A percentile compares a stretch with the other conserved stretches of the same genome.
Conservation (phyloP, 2,888 invertebrate species). For the Catocala nupta region DNA sequence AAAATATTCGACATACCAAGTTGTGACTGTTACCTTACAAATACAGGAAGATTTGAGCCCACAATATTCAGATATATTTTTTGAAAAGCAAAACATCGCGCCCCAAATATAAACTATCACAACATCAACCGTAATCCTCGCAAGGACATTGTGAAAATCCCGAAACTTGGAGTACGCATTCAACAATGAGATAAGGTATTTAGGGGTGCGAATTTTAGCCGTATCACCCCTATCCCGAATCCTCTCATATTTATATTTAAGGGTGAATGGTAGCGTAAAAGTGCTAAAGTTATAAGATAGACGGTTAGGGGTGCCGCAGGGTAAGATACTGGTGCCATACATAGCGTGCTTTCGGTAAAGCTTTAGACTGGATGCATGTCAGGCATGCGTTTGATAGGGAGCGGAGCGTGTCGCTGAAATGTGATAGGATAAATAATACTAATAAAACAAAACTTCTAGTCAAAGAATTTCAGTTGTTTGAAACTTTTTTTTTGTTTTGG, state of each 20-base stretch:
- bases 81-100: not conserved
- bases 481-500: not conserved
- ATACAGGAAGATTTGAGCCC: too few species aligned
- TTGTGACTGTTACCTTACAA: too few species aligned
- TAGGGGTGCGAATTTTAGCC: slow-evolving; percentile 10
- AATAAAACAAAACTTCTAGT: not conserved
- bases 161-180: slow-evolving; percentile 11
- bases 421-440: not conserved
- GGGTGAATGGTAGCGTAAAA: slow-evolving; percentile 31
- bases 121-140: not conserved
- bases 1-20: too few species aligned
- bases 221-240: slow-evolving; percentile 13
- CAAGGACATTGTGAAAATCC: not conserved
- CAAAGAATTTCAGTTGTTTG: too few species aligned
- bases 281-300: slow-evolving; percentile 35
- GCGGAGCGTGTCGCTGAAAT: not conserved
- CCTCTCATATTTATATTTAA: slow-evolving; percentile 48
- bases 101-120: slow-evolving; percentile 2
- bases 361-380: not conserved
- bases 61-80: too few species aligned
- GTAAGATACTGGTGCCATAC: not conserved
- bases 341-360: not conserved
- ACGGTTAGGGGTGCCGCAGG: slow-evolving; percentile 33
- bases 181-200: slow-evolving; percentile 38
- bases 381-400: not conserved